Evolutionary conservation across 2,888 invertebrate genomes (phyloP), one percentile per base, ranked within the genome.

Genomic region (Cheilosia vernalis): DNA sequence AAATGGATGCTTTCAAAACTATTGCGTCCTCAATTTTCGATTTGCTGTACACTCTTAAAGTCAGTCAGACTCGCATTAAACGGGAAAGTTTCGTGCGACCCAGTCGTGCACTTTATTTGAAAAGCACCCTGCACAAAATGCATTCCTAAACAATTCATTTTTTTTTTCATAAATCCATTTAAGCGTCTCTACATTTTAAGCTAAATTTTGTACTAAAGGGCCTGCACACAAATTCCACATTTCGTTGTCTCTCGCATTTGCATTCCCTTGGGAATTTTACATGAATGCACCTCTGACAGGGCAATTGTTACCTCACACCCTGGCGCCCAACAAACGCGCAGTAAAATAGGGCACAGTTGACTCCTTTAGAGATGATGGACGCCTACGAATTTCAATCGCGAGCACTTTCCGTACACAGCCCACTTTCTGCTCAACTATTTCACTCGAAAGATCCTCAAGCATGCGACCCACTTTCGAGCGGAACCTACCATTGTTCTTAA

Each of bases 401-500:
- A 4, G 5, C n/a, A 44, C n/a, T 44, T 44, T 47, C 47, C 47
- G 17, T 13, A 49, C 13, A 21, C 9, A 13, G 10, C 5, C 24
- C 44, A n/a, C 44, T 47, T n/a, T 24, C 24, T 24, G 51, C 27
- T 51, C 21, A 51, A 51, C 24, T n/a, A 51, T 51, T 51, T 51
- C 51, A 51, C 51, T 51, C 15, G 37, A 61, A 56, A 56, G 47
- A 63, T 63, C 63, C 70, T 55, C 44, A 33, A 49, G 27, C 60
- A 44, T 64, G 72, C 67, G 72, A 63, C 72, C 73, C 69, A 81
- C 42, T 76, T 81, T 56, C 17, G 44, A 67, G 5, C 27, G 40
- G 61, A 61, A 53, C 63, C 56, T 33, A 4, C 55, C 72, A 83
- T 72, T 83, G 82, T 78, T 73, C 73, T 67, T 70, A 51, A 58